Percentiles rank a stretch among this genome's conserved stretches.
These are phyloP conservation scores for Melipona bicolor DNA, from an alignment of 2,888 invertebrate genomes.

Conservation along the genomic window DNA sequence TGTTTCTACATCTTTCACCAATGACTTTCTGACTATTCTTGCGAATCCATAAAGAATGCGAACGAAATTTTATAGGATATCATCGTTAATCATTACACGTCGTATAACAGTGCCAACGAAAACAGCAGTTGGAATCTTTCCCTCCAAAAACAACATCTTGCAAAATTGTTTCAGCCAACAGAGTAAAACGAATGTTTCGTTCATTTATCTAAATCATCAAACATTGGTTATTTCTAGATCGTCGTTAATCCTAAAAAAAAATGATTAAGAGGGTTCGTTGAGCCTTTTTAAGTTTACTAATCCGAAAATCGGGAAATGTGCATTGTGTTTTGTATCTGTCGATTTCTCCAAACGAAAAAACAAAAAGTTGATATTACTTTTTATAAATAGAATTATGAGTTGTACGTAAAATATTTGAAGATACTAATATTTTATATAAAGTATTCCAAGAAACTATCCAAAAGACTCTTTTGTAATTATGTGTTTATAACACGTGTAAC, in stretches of 20 bases:
- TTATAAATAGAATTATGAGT: not conserved
- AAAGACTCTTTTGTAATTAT: too few species aligned
- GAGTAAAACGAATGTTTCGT: not conserved
- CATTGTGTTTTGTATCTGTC: not conserved
- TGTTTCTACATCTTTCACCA: not conserved
- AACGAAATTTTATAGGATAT: not conserved
- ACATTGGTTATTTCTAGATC: not conserved
- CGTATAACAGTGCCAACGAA: constrained; percentile 5
- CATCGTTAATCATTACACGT: not conserved
- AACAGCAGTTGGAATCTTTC: constrained; percentile 15
- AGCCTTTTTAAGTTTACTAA: not conserved
- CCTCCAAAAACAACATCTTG: constrained; percentile 13
- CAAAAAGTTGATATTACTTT: not conserved
- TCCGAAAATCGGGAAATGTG: not conserved
- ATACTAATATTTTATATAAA: not conserved
- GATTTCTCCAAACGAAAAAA: not conserved
- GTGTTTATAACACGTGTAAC: too few species aligned
- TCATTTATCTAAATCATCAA: constrained; percentile 2
- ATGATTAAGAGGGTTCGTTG: too few species aligned
- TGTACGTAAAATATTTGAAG: not conserved
- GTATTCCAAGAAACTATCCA: too few species aligned
- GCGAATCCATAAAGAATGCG: not conserved
- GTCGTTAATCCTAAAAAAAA: not conserved
- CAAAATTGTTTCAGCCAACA: not conserved
- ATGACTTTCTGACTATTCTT: not conserved